Base-by-base conservation (phyloP, 2,888 invertebrate species). In the Ischnura elegans region DNA sequence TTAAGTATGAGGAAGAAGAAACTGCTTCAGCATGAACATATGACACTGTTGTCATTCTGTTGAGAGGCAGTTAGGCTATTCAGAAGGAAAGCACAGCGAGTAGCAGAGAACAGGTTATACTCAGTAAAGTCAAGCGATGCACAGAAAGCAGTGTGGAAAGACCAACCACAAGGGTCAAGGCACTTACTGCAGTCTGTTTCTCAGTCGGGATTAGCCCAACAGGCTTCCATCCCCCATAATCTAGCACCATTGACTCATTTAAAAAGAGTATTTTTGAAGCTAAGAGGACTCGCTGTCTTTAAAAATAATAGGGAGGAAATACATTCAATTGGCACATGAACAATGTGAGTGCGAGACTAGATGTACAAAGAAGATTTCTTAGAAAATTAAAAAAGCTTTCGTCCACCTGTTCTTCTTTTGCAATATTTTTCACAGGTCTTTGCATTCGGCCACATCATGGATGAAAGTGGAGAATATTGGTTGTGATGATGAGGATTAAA, bases 121-220 rank as follows among this genome's bases (percentile, higher is more conserved):
- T 76, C 36, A 36, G 36, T 36, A 76, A 76, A 76, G 76, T 36
- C 76, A 36, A 76, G 76, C 36, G 76, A 76, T 76, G 76, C 76
- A 76, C 25, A 43, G 47, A 66, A 61, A 90, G 61, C 61, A 61
- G 55, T 61, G 90, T 43, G 90, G 47, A 90, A 61, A 43, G 55
- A 90, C 90, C 61, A 43, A 61, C 43, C 90, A 43, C 43, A 42
- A 66, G 90, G 36, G 90, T 43, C 61, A 90, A 90, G 90, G 90
- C 90, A 90, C 90, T 90, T 90, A 43, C 90, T 90, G 61, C 90
- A 90, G 90, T 90, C 90, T 90, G 55, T 90, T 90, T 90, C 90
- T 90, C 90, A 45, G 90, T 76, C 90, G 43, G 43, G 90, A 21
- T 51, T 36, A 25, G 29, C 55, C n/a, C 55, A 25, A 87, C 5